These are phyloP conservation scores for Zelostemma sp. DNA, from an alignment of 1,140 invertebrate species.

Conservation along the genomic window DNA sequence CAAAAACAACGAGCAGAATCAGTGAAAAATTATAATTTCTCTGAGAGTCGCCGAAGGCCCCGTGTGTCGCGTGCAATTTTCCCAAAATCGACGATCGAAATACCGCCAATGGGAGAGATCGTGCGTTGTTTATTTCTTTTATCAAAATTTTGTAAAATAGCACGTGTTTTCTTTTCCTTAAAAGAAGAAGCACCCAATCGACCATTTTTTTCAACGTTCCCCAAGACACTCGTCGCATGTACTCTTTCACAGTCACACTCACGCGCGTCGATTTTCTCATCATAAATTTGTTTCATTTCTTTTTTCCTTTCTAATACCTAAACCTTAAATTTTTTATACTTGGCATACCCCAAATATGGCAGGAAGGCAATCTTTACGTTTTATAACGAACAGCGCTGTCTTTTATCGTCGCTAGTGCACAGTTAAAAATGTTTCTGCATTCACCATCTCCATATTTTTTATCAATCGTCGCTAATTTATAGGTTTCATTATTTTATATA, in stretches of 20 bases:
- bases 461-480: constrained; percentile 43
- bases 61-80: constrained; percentile 58
- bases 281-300: constrained; percentile 52
- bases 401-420: constrained; percentile 49
- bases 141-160: constrained; percentile 71
- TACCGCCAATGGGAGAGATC: constrained; percentile 55
- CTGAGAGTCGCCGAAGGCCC: constrained; percentile 50
- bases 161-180: constrained; percentile 55
- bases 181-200: constrained; percentile 58
- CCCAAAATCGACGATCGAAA: constrained; percentile 55
- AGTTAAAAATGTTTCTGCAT: constrained; percentile 42
- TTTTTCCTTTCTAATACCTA: constrained; percentile 60
- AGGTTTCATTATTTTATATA: constrained; percentile 46
- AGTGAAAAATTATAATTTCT: too few species aligned
- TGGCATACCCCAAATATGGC: constrained; percentile 73
- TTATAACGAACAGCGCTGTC: constrained; percentile 65
- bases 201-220: constrained; percentile 10
- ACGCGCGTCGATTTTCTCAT: constrained; percentile 51
- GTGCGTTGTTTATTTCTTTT: constrained; percentile 55
- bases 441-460: constrained; percentile 36
- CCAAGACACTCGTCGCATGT: constrained; percentile 36
- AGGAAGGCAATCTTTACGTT: constrained; percentile 71
- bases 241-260: constrained; percentile 37
- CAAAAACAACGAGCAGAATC: not conserved
- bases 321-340: constrained; percentile 72